These are phyloP conservation scores for Stomatorhinus walkeri DNA, from an alignment of 2,797 vertebrate species.

Conservation along the genomic window DNA sequence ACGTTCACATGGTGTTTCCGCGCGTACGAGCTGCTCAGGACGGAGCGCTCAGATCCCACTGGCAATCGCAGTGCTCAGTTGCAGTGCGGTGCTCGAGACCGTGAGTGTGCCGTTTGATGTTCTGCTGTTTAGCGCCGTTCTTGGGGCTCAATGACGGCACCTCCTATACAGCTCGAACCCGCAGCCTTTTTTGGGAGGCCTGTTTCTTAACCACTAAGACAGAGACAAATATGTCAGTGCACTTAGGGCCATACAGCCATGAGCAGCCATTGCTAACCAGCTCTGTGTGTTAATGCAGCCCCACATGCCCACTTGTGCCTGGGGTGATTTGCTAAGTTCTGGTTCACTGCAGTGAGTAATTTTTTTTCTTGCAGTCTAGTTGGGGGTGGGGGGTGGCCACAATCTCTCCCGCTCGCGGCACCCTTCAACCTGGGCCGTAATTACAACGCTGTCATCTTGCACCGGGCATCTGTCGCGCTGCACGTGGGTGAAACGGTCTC, in stretches of 20 bases:
- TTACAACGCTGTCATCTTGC: conserved; percentile 37
- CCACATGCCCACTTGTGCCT: conserved; percentile 24
- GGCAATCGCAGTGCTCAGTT: not conserved
- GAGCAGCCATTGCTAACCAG: conserved; percentile 49
- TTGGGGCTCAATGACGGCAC: not conserved
- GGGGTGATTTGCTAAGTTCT: conserved; percentile 47
- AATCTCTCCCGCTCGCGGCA: conserved; percentile 18
- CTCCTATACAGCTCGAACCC: not conserved
- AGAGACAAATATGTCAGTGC: conserved; percentile 40
- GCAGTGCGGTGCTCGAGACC: not conserved
- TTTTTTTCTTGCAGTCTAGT: not conserved
- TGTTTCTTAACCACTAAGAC: not conserved
- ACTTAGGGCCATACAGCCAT: conserved; percentile 45
- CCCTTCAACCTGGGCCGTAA: conserved; percentile 22
- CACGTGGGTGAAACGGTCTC: conserved; percentile 66
- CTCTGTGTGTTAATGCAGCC: conserved; percentile 45
- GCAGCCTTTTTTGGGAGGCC: not conserved
- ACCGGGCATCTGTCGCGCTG: conserved; percentile 46
- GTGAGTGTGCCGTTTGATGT: not conserved
- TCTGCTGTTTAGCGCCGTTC: not conserved
- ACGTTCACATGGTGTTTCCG: not conserved
- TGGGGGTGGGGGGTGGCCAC: conserved; percentile 10
- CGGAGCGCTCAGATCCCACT: not conserved
- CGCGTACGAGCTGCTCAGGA: not conserved
- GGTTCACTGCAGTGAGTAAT: conserved; percentile 42